Base-by-base conservation (phyloP, 2,113 vertebrate species). In the Herpetotheres cachinnans region DNA sequence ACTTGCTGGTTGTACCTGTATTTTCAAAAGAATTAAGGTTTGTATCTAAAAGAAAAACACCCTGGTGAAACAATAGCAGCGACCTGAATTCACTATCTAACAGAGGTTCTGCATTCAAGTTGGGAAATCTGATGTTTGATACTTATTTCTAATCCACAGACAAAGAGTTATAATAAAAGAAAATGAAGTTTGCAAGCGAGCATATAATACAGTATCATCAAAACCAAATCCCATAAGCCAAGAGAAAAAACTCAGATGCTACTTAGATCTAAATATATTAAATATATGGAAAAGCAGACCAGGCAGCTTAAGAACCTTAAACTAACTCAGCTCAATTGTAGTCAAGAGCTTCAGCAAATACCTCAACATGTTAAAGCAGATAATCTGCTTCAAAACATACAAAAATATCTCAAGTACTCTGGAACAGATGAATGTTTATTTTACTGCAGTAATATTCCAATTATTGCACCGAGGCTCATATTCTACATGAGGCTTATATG, bases 1-100 rank as follows among this genome's bases (percentile, higher is more conserved):
- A 93, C 96, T 97, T n/a, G 91, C 81, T 97, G 97, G 92, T 89
- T 97, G 98, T 93, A 98, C 95, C 98, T 98, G 80, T 61, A 44
- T 97, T 97, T 98, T 92, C 44, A 92, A 96, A 95, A 97, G 25
- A 82, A 97, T 83, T 79, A 85, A 96, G 27, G 54, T 74, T 93
- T 93, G 10, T 38, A 76, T 46, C 25, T n/a, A 58, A 42, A 84
- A 74, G 44, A 69, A 80, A 85, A 86, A n/a, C 9, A 67, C 16
- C 20, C 61, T 59, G 29, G 16, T 47, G 4, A 72, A 93, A 94
- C 42, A 93, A 47, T 0, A 84, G 50, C 46, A 83, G 73, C 72
- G 74, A 69, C 40, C 24, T 30, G 67, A 91, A 89, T 54, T 79
- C 66, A 73, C 7, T 22, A 15, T 9, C n/a, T 46, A 74, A 66